Conservation (phyloP, 2,888 invertebrate genomes). For the Drosophila testacea region DNA sequence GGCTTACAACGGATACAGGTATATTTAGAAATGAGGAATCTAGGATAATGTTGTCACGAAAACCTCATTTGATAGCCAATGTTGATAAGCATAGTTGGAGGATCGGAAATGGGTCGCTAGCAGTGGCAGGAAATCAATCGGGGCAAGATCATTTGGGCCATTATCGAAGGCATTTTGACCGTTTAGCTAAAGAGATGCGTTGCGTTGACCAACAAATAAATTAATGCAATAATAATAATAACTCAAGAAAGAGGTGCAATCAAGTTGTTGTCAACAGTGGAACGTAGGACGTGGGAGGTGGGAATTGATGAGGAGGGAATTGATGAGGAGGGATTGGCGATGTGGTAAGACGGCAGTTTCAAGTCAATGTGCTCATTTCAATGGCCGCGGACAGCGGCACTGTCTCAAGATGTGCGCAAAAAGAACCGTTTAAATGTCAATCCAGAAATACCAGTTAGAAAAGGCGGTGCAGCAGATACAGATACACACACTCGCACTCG, state of each 20-base stretch:
- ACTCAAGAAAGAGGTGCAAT: constrained; percentile 56
- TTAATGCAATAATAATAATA: constrained; percentile 61
- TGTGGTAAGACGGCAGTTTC: constrained; percentile 63
- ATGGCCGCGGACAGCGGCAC: constrained; percentile 64
- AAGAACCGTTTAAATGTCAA: constrained; percentile 82
- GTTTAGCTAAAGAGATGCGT: constrained; percentile 9
- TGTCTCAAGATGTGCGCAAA: constrained; percentile 76
- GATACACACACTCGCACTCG: constrained; percentile 19
- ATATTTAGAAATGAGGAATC: constrained; percentile 28
- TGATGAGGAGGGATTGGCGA: constrained; percentile 5
- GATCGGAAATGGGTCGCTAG: constrained; percentile 37
- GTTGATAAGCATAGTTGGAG: background rate
- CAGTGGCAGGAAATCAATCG: constrained; percentile 20
- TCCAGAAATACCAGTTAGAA: constrained; percentile 82
- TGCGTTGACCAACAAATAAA: constrained; percentile 30
- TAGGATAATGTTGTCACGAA: constrained; percentile 71
- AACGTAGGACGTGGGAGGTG: background rate
- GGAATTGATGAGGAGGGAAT: background rate
- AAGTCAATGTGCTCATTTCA: constrained; percentile 77
- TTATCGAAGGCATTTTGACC: constrained; percentile 14
- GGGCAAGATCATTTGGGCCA: constrained; percentile 27
- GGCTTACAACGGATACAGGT: constrained; percentile 10
- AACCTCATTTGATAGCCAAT: constrained; percentile 43
- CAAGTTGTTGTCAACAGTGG: constrained; percentile 35
- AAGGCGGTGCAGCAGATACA: constrained; percentile 62